A percentile compares a stretch with the other conserved stretches of the same genome.
These are phyloP conservation scores for Andrena flavipes DNA, from an alignment of 2,888 invertebrate species.

Conservation along the genomic window DNA sequence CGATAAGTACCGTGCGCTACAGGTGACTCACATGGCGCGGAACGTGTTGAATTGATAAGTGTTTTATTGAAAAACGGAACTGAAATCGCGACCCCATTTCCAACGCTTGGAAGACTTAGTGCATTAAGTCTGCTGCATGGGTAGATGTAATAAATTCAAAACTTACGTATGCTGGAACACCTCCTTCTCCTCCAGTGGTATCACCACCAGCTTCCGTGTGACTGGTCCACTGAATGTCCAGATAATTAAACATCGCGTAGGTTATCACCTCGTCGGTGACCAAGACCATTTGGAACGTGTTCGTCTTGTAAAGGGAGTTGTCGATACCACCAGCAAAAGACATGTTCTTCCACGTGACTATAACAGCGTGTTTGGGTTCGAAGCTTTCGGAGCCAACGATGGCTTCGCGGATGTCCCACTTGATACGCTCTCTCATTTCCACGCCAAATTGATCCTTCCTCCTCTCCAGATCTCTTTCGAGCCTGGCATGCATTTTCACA, in stretches of 20 bases:
- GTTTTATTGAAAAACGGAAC: background rate
- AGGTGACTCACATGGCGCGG: background rate
- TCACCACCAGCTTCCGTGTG: slow-evolving; percentile 97
- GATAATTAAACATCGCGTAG: slow-evolving; percentile 98
- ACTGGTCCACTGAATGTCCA: slow-evolving; percentile 95
- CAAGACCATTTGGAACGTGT: slow-evolving; percentile 97
- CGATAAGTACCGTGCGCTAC: background rate
- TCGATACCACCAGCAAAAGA: slow-evolving; percentile 96
- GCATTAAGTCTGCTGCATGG: background rate
- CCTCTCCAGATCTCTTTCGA: slow-evolving; percentile 89
- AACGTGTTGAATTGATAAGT: background rate
- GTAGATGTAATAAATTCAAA: background rate
- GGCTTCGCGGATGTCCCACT: slow-evolving; percentile 95
- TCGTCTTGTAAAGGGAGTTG: slow-evolving; percentile 93
- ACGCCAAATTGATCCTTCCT: slow-evolving; percentile 94
- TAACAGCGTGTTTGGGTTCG: slow-evolving; percentile 94
- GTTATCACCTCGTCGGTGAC: slow-evolving; percentile 97
- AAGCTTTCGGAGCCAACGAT: slow-evolving; percentile 97
- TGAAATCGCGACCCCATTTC: background rate
- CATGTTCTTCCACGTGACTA: slow-evolving; percentile 98
- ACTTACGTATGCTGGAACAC: slow-evolving; percentile 94
- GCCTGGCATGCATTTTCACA: slow-evolving; percentile 80
- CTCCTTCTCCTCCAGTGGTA: slow-evolving; percentile 94
- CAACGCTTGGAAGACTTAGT: background rate
- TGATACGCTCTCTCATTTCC: slow-evolving; percentile 93